A percentile compares a stretch with the other conserved stretches of the same genome.
Conservation (phyloP, 2,797 vertebrate species). For the Synanceia verrucosa region DNA sequence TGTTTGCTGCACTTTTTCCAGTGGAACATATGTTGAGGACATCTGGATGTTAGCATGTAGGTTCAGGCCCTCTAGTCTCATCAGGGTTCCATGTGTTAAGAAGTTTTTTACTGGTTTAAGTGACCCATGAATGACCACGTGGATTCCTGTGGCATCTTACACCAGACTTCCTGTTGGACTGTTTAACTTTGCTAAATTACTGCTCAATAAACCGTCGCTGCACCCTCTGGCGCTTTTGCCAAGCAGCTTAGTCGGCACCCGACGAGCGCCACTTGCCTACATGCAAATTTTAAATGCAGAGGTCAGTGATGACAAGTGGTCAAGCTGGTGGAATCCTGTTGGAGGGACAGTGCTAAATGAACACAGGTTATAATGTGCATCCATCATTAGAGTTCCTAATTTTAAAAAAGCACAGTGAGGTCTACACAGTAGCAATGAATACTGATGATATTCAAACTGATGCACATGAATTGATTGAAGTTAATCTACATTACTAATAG, state of each 20-base stretch:
- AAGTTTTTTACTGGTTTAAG: background rate
- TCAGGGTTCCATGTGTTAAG: background rate
- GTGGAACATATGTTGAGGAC: slow-evolving; percentile 20
- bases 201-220: background rate
- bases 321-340: background rate
- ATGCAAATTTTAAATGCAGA: slow-evolving; percentile 6
- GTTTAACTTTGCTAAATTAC: slow-evolving; percentile 9
- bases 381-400: background rate
- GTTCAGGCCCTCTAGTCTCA: background rate
- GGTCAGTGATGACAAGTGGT: background rate
- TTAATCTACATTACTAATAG: background rate
- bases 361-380: background rate
- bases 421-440: background rate
- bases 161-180: background rate
- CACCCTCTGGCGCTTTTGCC: background rate
- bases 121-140: background rate
- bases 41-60: slow-evolving; percentile 11
- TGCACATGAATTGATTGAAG: too few species aligned
- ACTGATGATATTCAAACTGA: background rate
- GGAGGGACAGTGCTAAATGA: background rate
- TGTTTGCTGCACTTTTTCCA: slow-evolving; percentile 5
- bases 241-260: slow-evolving; percentile 1
- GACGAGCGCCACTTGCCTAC: background rate
- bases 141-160: background rate
- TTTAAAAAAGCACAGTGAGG: background rate